These are phyloP conservation scores for Plusia festucae DNA, from an alignment of 2,888 invertebrate species.

Conservation along the genomic window DNA sequence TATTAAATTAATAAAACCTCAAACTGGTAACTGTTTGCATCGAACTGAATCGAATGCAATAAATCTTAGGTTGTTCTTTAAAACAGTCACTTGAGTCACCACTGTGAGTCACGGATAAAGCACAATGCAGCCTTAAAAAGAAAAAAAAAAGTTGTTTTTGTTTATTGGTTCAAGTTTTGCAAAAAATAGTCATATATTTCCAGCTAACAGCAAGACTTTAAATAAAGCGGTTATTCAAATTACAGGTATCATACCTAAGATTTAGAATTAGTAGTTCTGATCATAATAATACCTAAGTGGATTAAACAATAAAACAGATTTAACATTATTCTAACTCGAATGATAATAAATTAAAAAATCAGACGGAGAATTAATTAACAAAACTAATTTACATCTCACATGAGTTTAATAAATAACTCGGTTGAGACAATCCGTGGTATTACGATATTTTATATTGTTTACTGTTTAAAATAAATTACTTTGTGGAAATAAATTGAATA, in stretches of 20 bases:
- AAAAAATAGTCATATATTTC: constrained; percentile 9
- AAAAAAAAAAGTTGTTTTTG: constrained; percentile 28
- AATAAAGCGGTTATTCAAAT: not conserved
- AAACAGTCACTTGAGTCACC: constrained; percentile 41
- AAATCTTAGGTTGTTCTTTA: constrained; percentile 24
- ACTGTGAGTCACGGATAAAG: constrained; percentile 45
- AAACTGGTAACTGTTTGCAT: constrained; percentile 8
- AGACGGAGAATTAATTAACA: not conserved
- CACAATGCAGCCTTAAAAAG: constrained; percentile 16
- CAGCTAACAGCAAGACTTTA: not conserved
- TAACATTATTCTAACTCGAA: not conserved
- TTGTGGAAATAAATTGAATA: not conserved
- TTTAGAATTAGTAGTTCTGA: not conserved
- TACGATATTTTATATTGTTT: not conserved
- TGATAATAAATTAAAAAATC: constrained; percentile 2
- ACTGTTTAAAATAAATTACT: not conserved
- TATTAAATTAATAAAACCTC: not conserved
- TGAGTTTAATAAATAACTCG: constrained; percentile 4
- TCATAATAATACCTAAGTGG: not conserved
- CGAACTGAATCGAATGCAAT: constrained; percentile 8
- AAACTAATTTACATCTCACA: constrained; percentile 2
- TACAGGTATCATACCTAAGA: not conserved
- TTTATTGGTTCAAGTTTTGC: constrained; percentile 26
- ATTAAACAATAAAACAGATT: not conserved
- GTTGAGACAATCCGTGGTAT: not conserved